A percentile compares a stretch with the other conserved stretches of the same genome.
phyloP scores from a whole-genome alignment of 2,113 vertebrate genomes.

The Hemichromis elongatus region DNA sequence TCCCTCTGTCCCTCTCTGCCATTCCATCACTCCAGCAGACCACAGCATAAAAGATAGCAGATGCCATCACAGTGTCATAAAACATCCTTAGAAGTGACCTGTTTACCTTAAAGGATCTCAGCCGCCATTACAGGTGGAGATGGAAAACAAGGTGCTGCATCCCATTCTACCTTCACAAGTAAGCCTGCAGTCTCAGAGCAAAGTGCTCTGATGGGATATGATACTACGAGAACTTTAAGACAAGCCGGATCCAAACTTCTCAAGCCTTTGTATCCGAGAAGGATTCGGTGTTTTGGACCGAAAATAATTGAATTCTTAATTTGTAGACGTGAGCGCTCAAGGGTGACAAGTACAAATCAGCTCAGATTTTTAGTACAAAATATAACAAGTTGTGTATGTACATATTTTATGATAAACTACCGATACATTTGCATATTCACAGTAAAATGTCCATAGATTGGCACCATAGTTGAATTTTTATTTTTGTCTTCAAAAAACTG shows the following conservation, averaged over 20 bases:
- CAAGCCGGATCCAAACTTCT: not conserved
- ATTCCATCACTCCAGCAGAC: no score
- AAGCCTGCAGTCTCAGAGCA: not conserved
- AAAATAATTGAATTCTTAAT: not conserved
- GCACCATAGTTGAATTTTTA: not conserved
- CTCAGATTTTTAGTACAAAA: accelerated
- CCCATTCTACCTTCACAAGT: not conserved
- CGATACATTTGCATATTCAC: accelerated
- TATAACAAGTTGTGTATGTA: not conserved
- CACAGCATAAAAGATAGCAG: no score
- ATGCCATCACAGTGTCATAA: no score
- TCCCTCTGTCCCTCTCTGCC: no score
- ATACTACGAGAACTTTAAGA: accelerated
- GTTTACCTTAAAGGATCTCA: no score
- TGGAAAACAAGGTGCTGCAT: not conserved
- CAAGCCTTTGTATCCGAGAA: accelerated
- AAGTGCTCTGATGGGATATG: not conserved
- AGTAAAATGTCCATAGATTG: accelerated
- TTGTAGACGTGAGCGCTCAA: no score
- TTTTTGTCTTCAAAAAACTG: accelerated
- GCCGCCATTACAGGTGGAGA: no score
- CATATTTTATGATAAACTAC: not conserved
- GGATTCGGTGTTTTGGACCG: not conserved
- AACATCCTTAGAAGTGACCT: no score
- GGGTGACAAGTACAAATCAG: no score